phyloP scores from a whole-genome alignment of 2,797 vertebrate species.

The Eupleurogrammus muticus region DNA sequence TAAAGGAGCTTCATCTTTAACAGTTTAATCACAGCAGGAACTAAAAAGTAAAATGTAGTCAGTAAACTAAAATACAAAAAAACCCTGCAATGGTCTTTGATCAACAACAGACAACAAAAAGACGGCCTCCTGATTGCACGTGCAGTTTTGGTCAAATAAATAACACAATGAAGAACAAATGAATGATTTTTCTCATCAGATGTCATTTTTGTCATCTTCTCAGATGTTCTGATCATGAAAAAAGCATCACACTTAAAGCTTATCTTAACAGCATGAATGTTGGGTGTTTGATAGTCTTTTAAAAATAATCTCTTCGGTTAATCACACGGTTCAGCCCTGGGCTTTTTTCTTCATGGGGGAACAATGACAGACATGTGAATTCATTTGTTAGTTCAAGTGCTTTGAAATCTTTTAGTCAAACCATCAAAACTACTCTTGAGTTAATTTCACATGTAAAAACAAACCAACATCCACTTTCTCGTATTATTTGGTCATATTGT shows the following conservation, averaged over 20 bases:
- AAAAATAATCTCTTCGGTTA: conserved; percentile 53
- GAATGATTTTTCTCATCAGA: conserved; percentile 19
- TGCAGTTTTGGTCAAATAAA: conserved; percentile 55
- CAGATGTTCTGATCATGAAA: conserved; percentile 35
- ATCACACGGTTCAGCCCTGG: conserved; percentile 26
- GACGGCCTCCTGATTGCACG: conserved; percentile 44
- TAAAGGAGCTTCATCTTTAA: conserved; percentile 13
- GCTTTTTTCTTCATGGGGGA: conserved; percentile 12
- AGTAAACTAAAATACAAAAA: neutral
- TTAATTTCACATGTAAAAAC: conserved; percentile 56
- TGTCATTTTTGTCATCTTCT: conserved; percentile 29
- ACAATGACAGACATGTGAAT: conserved; percentile 47
- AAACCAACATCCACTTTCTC: conserved; percentile 61
- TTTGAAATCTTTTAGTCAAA: conserved; percentile 58
- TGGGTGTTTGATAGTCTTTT: conserved; percentile 48
- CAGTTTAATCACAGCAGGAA: conserved; percentile 16
- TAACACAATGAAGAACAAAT: conserved; percentile 17
- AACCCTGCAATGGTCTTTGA: neutral
- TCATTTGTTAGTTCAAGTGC: conserved; percentile 47
- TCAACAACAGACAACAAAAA: conserved; percentile 22
- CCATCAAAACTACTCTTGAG: conserved; percentile 37
- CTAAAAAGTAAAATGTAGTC: conserved; percentile 15
- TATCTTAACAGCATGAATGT: conserved; percentile 51
- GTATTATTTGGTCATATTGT: conserved; percentile 91
- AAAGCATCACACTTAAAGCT: conserved; percentile 55